A percentile compares a stretch with the other conserved stretches of the same genome.
Conservation (phyloP, 2,888 invertebrate species). For the Nomada lathburiana region DNA sequence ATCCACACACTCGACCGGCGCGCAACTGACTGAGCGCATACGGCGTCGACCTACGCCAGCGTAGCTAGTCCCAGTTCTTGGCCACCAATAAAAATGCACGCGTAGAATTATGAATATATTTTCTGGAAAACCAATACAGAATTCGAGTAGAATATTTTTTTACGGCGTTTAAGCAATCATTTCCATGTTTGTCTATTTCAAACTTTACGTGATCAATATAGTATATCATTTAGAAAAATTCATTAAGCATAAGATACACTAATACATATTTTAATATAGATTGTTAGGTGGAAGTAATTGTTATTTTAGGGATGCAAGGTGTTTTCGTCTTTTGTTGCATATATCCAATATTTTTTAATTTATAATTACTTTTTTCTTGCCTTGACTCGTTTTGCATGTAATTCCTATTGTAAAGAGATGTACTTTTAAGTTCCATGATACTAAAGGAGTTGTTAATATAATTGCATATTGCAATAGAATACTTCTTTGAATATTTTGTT, state of each 20-base stretch:
- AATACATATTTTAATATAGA: neutral
- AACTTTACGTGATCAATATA: neutral
- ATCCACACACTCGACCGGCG: slow-evolving; percentile 82
- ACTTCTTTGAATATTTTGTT: neutral
- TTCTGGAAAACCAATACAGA: neutral
- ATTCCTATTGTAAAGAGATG: neutral
- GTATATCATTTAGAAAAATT: neutral
- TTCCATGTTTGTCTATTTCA: neutral
- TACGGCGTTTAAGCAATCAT: neutral
- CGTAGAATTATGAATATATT: slow-evolving; percentile 36
- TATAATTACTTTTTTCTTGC: too few relatives aligned
- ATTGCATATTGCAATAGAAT: neutral
- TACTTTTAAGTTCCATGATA: neutral
- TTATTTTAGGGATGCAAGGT: too few relatives aligned
- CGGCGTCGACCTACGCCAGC: slow-evolving; percentile 75
- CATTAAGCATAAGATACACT: neutral
- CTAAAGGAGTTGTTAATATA: neutral
- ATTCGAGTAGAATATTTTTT: neutral
- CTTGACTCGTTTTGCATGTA: too few relatives aligned
- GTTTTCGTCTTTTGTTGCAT: neutral
- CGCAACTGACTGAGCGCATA: slow-evolving; percentile 80
- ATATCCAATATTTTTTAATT: neutral
- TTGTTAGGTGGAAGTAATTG: neutral
- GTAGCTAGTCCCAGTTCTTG: slow-evolving; percentile 74
- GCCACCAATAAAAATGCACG: slow-evolving; percentile 39